Evolutionary conservation across 2,888 invertebrate species (phyloP), one percentile per base, ranked within the genome.

Genomic region (Stenodema calcarata): DNA sequence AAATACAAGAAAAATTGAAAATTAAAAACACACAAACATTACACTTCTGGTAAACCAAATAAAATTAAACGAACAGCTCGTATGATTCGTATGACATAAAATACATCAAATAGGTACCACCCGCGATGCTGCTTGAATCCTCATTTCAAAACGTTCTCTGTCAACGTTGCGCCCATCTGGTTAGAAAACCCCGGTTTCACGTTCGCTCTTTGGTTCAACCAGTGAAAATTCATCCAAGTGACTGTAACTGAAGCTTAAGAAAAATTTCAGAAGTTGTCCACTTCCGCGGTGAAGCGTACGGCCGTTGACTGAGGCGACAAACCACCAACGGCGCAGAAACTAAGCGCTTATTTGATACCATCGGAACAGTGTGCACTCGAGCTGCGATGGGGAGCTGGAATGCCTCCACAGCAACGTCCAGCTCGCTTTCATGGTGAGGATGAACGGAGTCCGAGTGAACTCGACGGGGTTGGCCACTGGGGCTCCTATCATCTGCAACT

Each of bases 401-500:
- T 80, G 80, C 18, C 47, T 16, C n/a, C 18, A 16, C 16, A 47
- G 80, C 27, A 28, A 28, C n/a, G 7, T 4, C 54, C 54, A 9
- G 1, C 1, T 0, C 0, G 80, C 54, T 7, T 80, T 80, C 54
- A 6, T 80, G 50, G n/a, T 80, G 30, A 47, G 28, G 80, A 80
- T 54, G 80, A 27, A 42, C 7, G 78, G 44, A 0, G 11, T 23
- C 0, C 54, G 7, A 1, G 44, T 54, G 14, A 80, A 80, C 16
- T 44, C 16, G 14, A 28, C 50, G 3, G 14, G 4, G 12, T n/a
- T 50, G 12, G 23, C 44, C 54, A 80, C 80, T 16, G 80, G 80
- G 23, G 80, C 28, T n/a, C 80, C 80, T 14, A 54, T 80, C 23
- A 18, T 80, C 18, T 80, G 80, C 80, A 16, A 80, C 54, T 30